Base-by-base conservation (phyloP, 1,140 invertebrate species). In the Triops cancriformis region DNA sequence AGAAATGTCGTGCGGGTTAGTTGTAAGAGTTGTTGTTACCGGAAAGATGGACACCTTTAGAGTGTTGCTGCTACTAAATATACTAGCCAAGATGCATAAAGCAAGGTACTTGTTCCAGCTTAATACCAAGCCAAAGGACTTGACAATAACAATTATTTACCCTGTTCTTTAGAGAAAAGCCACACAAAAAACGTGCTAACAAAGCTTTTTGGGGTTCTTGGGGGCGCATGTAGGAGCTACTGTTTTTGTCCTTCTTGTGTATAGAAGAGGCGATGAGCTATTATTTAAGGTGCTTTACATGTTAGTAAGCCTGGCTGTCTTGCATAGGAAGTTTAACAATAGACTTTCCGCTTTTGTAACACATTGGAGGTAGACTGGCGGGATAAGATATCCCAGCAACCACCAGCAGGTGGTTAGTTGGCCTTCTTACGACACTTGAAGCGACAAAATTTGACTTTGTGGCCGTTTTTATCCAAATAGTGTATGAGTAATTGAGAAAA, bases 381-480 rank as follows among this genome's bases (percentile, higher is more conserved):
- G 5, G 51, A 64, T 64, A 64, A 64, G 51, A 64, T 64, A 64
- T 64, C 51, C 51, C 51, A 23, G 51, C 51, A 64, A 64, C 51
- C 14, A 64, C 51, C 51, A 64, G 51, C 51, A 64, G 51, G 51
- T 64, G 51, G 51, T 64, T 64, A 64, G 51, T 64, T 64, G 51
- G 51, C 51, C 23, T 64, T 64, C 51, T 64, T 64, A 64, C 18
- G 51, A 64, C 51, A 64, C 51, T 64, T 64, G 51, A 64, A 64
- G 51, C 51, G 51, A 64, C 51, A 64, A 64, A 23, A 64, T 23
- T 64, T 64, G 51, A 64, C 51, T 64, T 23, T 64, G 51, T 64
- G 10, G 51, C 51, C 18, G 51, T 64, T 64, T 64, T 64, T 64
- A 64, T 64, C 23, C 14, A 64, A n/a, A 64, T 18, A 64, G 23